These are phyloP conservation scores for Trachelus tabidus DNA, from an alignment of 2,888 invertebrate genomes.

Conservation along the genomic window DNA sequence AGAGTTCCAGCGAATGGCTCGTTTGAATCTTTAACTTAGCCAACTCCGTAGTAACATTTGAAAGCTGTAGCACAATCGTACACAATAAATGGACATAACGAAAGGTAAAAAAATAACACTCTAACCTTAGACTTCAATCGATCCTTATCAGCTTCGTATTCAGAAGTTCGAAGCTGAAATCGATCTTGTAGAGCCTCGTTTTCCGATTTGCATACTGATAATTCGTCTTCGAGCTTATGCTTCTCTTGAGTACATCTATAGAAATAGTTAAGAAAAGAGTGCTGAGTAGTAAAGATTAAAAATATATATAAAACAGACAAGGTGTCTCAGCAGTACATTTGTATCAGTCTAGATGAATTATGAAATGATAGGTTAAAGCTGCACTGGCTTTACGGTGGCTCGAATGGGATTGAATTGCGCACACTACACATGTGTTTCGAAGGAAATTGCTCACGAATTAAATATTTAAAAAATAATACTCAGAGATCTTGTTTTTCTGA, in stretches of 20 bases:
- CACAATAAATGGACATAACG: not conserved
- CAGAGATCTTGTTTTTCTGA: too few species aligned
- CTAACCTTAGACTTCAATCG: conserved; percentile 31
- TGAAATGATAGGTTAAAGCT: not conserved
- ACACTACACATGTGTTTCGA: too few species aligned
- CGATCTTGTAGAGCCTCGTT: conserved; percentile 36
- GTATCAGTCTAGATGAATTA: not conserved
- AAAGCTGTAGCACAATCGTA: conserved; percentile 26
- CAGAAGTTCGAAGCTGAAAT: conserved; percentile 27
- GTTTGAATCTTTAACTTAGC: conserved; percentile 36
- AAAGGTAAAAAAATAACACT: too few species aligned
- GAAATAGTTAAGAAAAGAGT: too few species aligned
- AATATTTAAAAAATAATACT: too few species aligned
- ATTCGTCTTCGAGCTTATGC: conserved; percentile 34
- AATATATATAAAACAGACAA: not conserved
- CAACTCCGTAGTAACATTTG: conserved; percentile 27
- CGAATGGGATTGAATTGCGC: too few species aligned
- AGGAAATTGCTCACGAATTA: too few species aligned
- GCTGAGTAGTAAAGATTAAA: not conserved
- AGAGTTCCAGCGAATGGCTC: conserved; percentile 38
- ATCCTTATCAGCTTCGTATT: conserved; percentile 34
- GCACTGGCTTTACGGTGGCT: not conserved
- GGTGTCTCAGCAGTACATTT: not conserved
- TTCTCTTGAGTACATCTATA: conserved; percentile 38
- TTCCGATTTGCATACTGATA: conserved; percentile 34